phyloP scores from a whole-genome alignment of 2,113 vertebrate species.

The Protomyctophum bolini region DNA sequence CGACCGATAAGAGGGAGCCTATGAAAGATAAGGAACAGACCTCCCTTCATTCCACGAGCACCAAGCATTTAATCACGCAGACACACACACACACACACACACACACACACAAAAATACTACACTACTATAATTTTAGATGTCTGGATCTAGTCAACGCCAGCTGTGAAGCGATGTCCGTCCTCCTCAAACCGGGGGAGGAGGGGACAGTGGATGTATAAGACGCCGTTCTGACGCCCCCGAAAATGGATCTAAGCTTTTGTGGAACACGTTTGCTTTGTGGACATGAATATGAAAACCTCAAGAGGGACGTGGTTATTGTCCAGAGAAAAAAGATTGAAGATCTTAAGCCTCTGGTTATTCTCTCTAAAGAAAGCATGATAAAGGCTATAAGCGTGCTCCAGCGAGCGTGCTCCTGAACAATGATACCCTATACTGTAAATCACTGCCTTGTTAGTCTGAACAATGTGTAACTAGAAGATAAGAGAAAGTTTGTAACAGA shows the following conservation, averaged over 20 bases:
- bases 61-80: constrained; percentile 10
- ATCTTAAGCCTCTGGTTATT: constrained; percentile 48
- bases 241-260: too few species aligned
- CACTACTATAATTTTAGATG: constrained; percentile 19
- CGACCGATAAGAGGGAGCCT: constrained; percentile 24
- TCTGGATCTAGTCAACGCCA: constrained; percentile 23
- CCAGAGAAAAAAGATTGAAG: constrained; percentile 27
- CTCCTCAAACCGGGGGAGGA: constrained; percentile 31
- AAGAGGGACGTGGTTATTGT: constrained; percentile 19
- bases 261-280: constrained; percentile 35
- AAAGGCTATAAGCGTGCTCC: constrained; percentile 25
- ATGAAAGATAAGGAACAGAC: constrained; percentile 1
- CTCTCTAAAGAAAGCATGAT: constrained; percentile 47
- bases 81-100: constrained; percentile 8
- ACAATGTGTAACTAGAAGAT: constrained; percentile 50
- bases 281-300: neutral
- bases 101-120: constrained; percentile 30
- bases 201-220: constrained; percentile 12
- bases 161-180: constrained; percentile 43
- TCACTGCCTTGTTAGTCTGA: constrained; percentile 71
- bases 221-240: constrained; percentile 18
- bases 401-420: constrained; percentile 24
- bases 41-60: constrained; percentile 46
- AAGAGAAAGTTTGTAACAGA: constrained; percentile 38
- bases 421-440: constrained; percentile 46